phyloP scores from a whole-genome alignment of 2,113 vertebrate genomes.

The Echinops telfairi region DNA sequence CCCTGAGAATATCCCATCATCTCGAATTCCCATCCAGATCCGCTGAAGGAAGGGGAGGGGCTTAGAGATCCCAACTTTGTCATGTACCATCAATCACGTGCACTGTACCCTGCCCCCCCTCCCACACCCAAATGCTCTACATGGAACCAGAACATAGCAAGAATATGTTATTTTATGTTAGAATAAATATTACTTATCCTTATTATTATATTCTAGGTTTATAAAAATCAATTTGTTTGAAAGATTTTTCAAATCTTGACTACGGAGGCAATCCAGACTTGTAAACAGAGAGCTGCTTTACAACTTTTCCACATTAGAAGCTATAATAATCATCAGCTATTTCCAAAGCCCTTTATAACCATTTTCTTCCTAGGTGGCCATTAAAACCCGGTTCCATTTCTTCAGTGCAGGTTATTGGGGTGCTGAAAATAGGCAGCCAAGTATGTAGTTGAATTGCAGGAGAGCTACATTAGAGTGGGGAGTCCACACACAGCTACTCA shows the following conservation, averaged over 20 bases:
- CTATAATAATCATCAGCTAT: background rate
- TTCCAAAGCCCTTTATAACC: background rate
- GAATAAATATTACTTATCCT: background rate
- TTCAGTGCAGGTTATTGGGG: background rate
- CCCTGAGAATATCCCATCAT: no score
- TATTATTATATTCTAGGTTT: conserved; percentile 14
- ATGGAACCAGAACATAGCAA: background rate
- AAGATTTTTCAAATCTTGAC: conserved; percentile 23
- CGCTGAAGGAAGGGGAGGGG: no score
- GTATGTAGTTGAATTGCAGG: background rate
- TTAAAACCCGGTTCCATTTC: conserved; percentile 3
- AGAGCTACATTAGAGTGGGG: background rate
- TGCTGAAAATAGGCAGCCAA: background rate
- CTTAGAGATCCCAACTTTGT: no score
- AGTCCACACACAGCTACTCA: background rate
- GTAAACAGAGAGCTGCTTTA: conserved; percentile 9
- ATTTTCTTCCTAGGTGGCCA: background rate
- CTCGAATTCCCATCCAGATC: no score
- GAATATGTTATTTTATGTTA: conserved; percentile 35
- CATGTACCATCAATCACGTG: no score
- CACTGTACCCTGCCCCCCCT: no score
- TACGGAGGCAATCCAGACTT: conserved; percentile 13
- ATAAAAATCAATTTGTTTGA: conserved; percentile 23
- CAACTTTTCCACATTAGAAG: background rate
- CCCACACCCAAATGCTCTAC: background rate